phyloP scores from a whole-genome alignment of 2,797 vertebrate genomes.

The Philypnodon macrostomus region DNA sequence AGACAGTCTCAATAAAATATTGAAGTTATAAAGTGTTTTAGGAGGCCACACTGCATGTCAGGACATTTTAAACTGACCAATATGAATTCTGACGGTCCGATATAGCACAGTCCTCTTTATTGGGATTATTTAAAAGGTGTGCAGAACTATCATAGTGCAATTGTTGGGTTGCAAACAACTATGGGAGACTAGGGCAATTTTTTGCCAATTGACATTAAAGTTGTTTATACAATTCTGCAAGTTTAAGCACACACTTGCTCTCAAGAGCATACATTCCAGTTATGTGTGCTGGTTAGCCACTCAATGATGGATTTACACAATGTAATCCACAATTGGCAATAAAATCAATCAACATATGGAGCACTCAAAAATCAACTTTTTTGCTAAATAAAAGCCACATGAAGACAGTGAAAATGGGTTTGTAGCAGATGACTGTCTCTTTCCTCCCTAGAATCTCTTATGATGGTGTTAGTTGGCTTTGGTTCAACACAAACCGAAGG shows the following conservation, averaged over 20 bases:
- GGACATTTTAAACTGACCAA: constrained; percentile 3
- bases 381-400: no score
- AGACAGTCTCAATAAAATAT: constrained; percentile 33
- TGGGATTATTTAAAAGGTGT: constrained; percentile 12
- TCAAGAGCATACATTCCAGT: constrained; percentile 19
- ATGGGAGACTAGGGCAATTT: constrained; percentile 1
- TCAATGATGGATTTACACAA: background rate
- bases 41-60: constrained; percentile 28
- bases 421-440: no score
- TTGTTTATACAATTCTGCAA: background rate
- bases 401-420: no score
- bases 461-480: constrained; percentile 39
- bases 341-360: no score
- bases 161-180: constrained; percentile 4
- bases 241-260: background rate
- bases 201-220: no score
- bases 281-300: constrained; percentile 20
- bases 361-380: no score
- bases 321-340: constrained; percentile 1
- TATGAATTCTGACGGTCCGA: constrained; percentile 16
- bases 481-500: constrained; percentile 38
- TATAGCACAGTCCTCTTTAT: constrained; percentile 8
- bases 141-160: constrained; percentile 16
- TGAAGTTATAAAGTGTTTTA: no score
- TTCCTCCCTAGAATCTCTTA: no score